Evolutionary conservation across 2,888 invertebrate genomes (phyloP).

Genomic region (Corbicula japonica): DNA sequence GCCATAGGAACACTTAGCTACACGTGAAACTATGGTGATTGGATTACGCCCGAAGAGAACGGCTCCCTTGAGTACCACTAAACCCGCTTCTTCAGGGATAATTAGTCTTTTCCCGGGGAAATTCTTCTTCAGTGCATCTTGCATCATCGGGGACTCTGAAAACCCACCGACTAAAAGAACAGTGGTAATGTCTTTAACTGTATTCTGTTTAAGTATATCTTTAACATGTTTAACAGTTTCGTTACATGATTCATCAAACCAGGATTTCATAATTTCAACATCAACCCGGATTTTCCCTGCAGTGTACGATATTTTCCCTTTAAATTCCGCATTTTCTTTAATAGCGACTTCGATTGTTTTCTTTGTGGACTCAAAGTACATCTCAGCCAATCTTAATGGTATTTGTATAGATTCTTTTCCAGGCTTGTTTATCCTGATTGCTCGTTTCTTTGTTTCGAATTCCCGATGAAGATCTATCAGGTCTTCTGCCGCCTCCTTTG

Average conservation of each 20-base stretch:
- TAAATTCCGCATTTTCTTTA: conserved; percentile 29
- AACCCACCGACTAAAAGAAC: conserved; percentile 72
- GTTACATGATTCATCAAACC: conserved; percentile 58
- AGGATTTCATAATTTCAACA: conserved; percentile 47
- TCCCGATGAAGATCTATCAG: conserved; percentile 64
- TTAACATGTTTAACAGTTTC: conserved; percentile 62
- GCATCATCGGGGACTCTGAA: conserved; percentile 66
- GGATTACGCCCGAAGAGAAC: conserved; percentile 70
- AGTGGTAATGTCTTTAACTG: conserved; percentile 52
- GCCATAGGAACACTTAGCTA: conserved; percentile 69
- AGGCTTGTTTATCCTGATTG: conserved; percentile 20
- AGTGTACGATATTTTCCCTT: conserved; percentile 47
- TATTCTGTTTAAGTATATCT: conserved; percentile 49
- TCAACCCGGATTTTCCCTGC: conserved; percentile 63
- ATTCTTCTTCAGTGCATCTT: conserved; percentile 56
- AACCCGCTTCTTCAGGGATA: conserved; percentile 70
- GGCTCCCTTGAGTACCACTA: conserved; percentile 73
- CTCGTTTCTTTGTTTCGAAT: conserved; percentile 71
- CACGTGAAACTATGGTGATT: conserved; percentile 57
- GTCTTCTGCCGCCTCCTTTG: conserved; percentile 51
- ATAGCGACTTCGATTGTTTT: conserved; percentile 49
- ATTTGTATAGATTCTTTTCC: conserved; percentile 66
- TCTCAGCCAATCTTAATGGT: conserved; percentile 48
- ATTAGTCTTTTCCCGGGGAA: conserved; percentile 62
- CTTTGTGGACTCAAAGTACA: conserved; percentile 37